A percentile compares a stretch with the other conserved stretches of the same genome.
phyloP scores from a whole-genome alignment of 2,888 invertebrate genomes.

The Onchidella celtica region DNA sequence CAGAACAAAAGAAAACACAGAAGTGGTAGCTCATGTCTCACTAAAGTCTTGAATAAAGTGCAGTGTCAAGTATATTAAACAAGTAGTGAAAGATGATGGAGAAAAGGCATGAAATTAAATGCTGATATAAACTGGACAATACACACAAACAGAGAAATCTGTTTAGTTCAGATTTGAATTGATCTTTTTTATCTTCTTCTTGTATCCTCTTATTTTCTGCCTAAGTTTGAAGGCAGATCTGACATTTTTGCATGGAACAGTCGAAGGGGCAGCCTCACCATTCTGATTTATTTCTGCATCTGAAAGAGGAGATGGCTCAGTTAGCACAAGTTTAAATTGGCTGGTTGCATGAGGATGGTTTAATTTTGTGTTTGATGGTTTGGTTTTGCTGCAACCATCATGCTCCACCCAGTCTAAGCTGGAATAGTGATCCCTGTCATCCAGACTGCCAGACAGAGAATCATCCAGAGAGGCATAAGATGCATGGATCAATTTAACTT shows the following conservation, averaged over 20 bases:
- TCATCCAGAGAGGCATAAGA: constrained; percentile 44
- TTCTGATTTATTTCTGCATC: no score
- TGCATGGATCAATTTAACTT: constrained; percentile 41
- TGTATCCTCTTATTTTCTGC: constrained; percentile 5
- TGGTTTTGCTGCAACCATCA: neutral
- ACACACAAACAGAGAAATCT: no score
- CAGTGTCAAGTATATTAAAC: no score
- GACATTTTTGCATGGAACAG: no score
- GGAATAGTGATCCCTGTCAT: neutral
- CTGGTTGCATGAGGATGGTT: neutral
- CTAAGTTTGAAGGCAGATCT: neutral
- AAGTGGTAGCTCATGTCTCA: no score
- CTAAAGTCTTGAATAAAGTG: no score
- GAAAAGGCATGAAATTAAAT: no score
- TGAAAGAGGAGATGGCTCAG: no score
- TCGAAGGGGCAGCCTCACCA: no score
- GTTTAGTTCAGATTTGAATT: neutral
- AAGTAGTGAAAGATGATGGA: no score
- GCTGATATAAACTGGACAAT: no score
- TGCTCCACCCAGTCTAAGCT: constrained; percentile 8
- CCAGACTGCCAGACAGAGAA: constrained; percentile 15
- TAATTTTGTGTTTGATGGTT: neutral
- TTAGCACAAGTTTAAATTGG: neutral
- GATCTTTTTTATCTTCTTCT: neutral
- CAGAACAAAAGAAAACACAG: no score